Base-by-base conservation (phyloP, 35 echinoderm and acorn worm genomes). In the Apostichopus californicus region DNA sequence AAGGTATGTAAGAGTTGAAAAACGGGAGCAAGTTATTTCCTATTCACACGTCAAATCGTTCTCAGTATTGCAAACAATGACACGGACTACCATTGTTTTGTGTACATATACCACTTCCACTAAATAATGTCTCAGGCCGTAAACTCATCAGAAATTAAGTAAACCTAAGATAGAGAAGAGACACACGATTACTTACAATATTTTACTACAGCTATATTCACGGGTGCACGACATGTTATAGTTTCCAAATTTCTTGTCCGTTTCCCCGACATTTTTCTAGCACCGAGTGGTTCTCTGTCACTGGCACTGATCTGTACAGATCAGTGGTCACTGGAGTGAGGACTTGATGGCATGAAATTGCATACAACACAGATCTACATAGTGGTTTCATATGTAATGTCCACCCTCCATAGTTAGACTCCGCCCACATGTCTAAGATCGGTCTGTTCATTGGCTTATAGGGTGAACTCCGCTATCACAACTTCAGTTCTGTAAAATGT, bases 181-280 rank as follows among this genome's bases (percentile, higher is more conserved):
- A 0, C 8, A 81, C 7, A 61, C 58, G 8, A 61, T 61, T 12
- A 92, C 96, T 98, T 91, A 95, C 96, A 98, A 87, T 98, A 98
- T 77, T 98, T 98, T 11, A 98, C 93, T n/a, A 98, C 96, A 66
- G 96, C 96, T 15, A 98, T 98, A 54, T 98, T 98, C 18, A 98
- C 94, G 54, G 96, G 96, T 54, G 96, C 96, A 80, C 87, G 93
- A 86, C 94, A 98, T 4, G 96, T 98, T 79, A 95, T 94, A 8
- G 64, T 93, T 85, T 93, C 73, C 65, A 52, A 66, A 58, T 59
- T 59, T 59, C 81, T 56, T 5, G 81, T 23, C 22, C 81, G 57
- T 85, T 85, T 85, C 15, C 81, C 56, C 8, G 81, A 85, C 81
- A 85, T 85, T 24, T 60, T 18, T 75, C 17, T 68, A 14, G 64